A percentile compares a stretch with the other conserved stretches of the same genome.
These are phyloP conservation scores for Diarsia rubi DNA, from an alignment of 2,888 invertebrate genomes.

Conservation along the genomic window DNA sequence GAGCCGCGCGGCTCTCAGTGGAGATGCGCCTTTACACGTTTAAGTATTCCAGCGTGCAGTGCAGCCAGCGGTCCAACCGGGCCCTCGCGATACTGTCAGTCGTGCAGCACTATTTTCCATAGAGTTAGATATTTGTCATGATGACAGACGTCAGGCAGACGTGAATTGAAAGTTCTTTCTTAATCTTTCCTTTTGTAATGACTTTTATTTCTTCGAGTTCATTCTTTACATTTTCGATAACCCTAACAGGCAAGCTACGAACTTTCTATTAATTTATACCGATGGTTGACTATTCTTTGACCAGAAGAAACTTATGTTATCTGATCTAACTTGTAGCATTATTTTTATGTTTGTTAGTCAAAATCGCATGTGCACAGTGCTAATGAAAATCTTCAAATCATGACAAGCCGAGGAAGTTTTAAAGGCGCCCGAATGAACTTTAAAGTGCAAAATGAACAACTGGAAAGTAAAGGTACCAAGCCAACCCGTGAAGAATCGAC, in stretches of 20 bases:
- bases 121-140: too few species aligned
- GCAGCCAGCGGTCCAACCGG: too few species aligned
- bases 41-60: too few species aligned
- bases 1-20: too few species aligned
- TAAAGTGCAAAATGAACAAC: conserved; percentile 85
- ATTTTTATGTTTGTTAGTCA: neutral
- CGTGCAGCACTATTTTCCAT: too few species aligned
- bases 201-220: conserved; percentile 12
- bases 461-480: conserved; percentile 92
- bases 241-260: neutral
- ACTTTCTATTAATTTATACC: conserved; percentile 25
- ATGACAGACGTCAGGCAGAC: too few species aligned
- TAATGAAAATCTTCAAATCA: conserved; percentile 72
- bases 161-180: too few species aligned
- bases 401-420: conserved; percentile 83
- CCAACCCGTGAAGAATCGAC: conserved; percentile 96
- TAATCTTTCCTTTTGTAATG: conserved; percentile 17
- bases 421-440: conserved; percentile 87
- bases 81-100: neutral
- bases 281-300: conserved; percentile 9
- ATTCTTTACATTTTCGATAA: neutral
- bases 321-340: neutral
- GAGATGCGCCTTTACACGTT: too few species aligned
- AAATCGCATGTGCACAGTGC: conserved; percentile 20
- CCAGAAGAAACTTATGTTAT: neutral